These are phyloP conservation scores for Hyles lineata DNA, from an alignment of 2,888 invertebrate species.

Conservation along the genomic window DNA sequence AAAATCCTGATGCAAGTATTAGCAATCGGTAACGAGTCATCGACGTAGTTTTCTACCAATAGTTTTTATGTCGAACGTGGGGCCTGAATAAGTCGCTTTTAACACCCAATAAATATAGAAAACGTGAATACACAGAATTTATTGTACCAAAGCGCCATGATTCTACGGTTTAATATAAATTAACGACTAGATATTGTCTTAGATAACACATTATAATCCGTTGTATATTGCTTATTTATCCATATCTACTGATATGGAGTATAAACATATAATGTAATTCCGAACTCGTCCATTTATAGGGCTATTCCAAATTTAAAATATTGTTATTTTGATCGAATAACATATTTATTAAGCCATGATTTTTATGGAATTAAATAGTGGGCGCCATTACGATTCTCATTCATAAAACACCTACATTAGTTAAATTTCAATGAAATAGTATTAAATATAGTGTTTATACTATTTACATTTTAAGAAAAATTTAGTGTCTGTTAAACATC, in stretches of 20 bases:
- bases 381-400: slow-evolving; percentile 27
- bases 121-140: background rate
- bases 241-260: slow-evolving; percentile 55
- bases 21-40: background rate
- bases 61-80: background rate
- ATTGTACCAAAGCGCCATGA: slow-evolving; percentile 21
- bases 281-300: slow-evolving; percentile 36
- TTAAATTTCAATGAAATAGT: slow-evolving; percentile 12
- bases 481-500: background rate
- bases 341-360: slow-evolving; percentile 29
- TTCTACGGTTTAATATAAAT: slow-evolving; percentile 30
- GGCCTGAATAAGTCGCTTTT: background rate
- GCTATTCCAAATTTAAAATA: background rate
- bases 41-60: background rate
- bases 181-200: slow-evolving; percentile 46
- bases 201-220: slow-evolving; percentile 68
- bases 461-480: background rate
- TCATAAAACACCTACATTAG: slow-evolving; percentile 22
- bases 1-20: background rate
- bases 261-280: slow-evolving; percentile 54
- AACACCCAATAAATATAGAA: slow-evolving; percentile 12
- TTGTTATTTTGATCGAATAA: background rate
- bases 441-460: slow-evolving; percentile 26
- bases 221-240: slow-evolving; percentile 69
- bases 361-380: slow-evolving; percentile 14